Base-by-base conservation (phyloP, 2,113 vertebrate genomes). In the Dascyllus trimaculatus region DNA sequence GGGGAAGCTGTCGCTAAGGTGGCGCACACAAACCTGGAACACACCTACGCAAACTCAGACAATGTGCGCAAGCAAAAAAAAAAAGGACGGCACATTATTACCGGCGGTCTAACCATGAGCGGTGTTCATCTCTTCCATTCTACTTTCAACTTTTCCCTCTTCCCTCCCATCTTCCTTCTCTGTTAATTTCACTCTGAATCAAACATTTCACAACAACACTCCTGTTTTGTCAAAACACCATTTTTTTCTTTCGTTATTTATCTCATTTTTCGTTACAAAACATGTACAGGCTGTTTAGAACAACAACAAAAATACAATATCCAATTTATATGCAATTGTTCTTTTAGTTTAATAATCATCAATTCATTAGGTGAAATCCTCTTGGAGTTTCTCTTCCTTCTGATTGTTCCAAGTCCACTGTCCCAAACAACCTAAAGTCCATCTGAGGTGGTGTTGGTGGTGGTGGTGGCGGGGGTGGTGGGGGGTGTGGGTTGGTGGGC, bases 231-330 rank as follows among this genome's bases (percentile, higher is more conserved):
- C 88, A 81, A 91, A 89, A 91, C 85, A 91, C 83, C 58, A 64
- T 82, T 87, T 91, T 79, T 52, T 24, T 82, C 25, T 92, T 90
- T 89, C 84, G 82, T 88, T 82, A 89, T 90, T 92, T 93, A 87
- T 93, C 77, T 74, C 83, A 83, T 88, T 92, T 91, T 93, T 89
- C 49, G 86, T 92, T 92, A 93, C 88, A 94, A 94, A 94, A 95
- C 90, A 92, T 92, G 80, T 93, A 93, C 91, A 95, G 91, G 93
- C 92, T 93, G 93, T 93, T 94, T 94, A 93, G 89, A 94, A 95
- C 91, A 93, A 93, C 91, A 95, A 94, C 92, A 94, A 92, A 94
- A 92, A 93, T 93, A 92, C 93, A 94, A 93, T 88, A 90, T 92
- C 83, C 80, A 91, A 92, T 95, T 87, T 82, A 84, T 92, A 91